phyloP scores from a whole-genome alignment of 2,888 invertebrate genomes.

The Eilema depressum region DNA sequence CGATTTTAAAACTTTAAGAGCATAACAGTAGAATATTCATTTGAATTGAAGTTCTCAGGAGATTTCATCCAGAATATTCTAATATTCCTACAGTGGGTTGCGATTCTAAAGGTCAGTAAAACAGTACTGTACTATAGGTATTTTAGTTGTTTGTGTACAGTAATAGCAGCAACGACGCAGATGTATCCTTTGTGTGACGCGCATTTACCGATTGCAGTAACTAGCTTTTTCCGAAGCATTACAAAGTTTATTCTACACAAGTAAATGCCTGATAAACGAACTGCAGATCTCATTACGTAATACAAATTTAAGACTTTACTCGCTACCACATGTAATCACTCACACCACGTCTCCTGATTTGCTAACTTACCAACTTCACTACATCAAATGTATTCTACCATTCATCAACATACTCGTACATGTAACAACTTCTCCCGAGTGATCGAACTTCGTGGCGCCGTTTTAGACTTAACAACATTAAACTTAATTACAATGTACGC shows the following conservation, averaged over 20 bases:
- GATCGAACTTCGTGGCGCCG: conserved; percentile 52
- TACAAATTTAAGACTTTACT: background rate
- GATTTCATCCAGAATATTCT: background rate
- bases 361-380: conserved; percentile 28
- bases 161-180: no score
- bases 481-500: conserved; percentile 57
- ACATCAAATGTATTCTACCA: conserved; percentile 44
- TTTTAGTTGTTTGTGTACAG: no score
- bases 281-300: background rate
- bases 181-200: background rate
- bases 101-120: background rate
- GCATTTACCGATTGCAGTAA: background rate
- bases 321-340: conserved; percentile 4
- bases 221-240: background rate
- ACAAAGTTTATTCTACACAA: background rate
- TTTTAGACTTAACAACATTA: conserved; percentile 56
- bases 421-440: conserved; percentile 50
- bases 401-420: conserved; percentile 44
- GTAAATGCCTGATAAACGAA: background rate
- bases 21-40: background rate
- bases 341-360: conserved; percentile 25
- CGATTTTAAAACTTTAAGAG: background rate
- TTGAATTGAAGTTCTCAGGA: background rate
- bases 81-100: background rate
- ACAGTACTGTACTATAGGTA: background rate